Percentiles rank a stretch among this genome's conserved stretches.
phyloP scores from a whole-genome alignment of 2,888 invertebrate species.

The Rotaria magnacalcarata region DNA sequence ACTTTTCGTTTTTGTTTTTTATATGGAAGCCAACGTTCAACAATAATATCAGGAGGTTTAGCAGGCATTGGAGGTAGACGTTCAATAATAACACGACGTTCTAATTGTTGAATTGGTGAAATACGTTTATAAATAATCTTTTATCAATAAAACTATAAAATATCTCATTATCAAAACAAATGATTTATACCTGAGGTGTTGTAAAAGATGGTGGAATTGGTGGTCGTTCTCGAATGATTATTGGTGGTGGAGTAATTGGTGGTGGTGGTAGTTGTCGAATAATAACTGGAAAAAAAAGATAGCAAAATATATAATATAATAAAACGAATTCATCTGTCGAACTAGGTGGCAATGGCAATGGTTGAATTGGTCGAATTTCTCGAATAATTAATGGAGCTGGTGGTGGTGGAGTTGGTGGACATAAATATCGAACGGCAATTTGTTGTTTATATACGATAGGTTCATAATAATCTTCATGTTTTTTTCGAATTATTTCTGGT shows the following conservation, averaged over 20 bases:
- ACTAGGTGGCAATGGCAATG: conserved; percentile 1
- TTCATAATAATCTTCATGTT: not conserved
- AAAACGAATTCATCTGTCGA: not conserved
- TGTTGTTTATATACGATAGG: conserved; percentile 41
- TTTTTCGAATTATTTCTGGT: conserved; percentile 42
- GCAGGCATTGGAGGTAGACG: conserved; percentile 35
- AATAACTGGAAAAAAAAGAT: not conserved
- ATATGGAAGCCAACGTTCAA: conserved; percentile 36
- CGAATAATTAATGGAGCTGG: conserved; percentile 33
- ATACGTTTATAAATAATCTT: not conserved
- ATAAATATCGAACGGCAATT: conserved; percentile 43
- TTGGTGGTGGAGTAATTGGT: conserved; percentile 13
- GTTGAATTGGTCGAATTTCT: not conserved
- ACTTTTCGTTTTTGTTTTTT: not conserved
- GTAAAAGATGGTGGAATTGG: conserved; percentile 11
- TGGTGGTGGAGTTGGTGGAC: conserved; percentile 44
- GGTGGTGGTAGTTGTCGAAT: conserved; percentile 25
- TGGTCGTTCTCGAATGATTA: conserved; percentile 26
- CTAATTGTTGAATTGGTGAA: not conserved
- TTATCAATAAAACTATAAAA: not conserved
- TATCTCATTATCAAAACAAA: no score
- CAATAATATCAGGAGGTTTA: conserved; percentile 33
- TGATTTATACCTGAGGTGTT: not conserved
- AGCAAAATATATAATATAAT: not conserved
- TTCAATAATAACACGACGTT: conserved; percentile 20